Conservation (phyloP, 2,888 invertebrate species). For the Incurvaria masculella region DNA sequence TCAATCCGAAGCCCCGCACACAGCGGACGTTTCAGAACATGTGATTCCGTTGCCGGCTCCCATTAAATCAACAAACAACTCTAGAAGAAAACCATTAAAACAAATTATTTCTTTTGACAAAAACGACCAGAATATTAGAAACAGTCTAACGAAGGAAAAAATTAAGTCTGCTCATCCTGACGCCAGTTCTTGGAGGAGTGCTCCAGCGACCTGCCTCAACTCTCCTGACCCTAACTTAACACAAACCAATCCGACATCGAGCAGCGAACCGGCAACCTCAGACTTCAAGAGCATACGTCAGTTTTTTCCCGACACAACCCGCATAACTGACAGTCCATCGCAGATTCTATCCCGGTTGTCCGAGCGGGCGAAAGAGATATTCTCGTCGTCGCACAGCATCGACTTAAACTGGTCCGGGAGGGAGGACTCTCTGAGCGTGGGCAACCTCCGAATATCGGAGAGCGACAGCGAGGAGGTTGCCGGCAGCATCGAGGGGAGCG, state of each 20-base stretch:
- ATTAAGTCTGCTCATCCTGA: slow-evolving; percentile 18
- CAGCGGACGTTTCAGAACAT: slow-evolving; percentile 57
- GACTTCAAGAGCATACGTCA: slow-evolving; percentile 40
- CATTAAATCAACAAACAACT: slow-evolving; percentile 43
- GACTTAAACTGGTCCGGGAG: slow-evolving; percentile 36
- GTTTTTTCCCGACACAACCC: slow-evolving; percentile 48
- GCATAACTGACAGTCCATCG: slow-evolving; percentile 42
- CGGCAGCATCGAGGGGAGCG: slow-evolving; percentile 47
- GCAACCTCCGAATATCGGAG: slow-evolving; percentile 45
- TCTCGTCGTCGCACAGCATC: slow-evolving; percentile 45
- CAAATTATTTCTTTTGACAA: slow-evolving; percentile 54
- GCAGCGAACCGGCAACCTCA: slow-evolving; percentile 46
- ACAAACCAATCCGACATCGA: slow-evolving; percentile 27
- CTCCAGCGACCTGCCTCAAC: slow-evolving; percentile 61
- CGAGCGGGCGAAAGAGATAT: slow-evolving; percentile 52
- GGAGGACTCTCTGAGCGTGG: slow-evolving; percentile 40
- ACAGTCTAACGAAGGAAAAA: slow-evolving; percentile 20
- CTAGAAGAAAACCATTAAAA: slow-evolving; percentile 41
- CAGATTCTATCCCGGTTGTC: slow-evolving; percentile 46
- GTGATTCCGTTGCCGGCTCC: slow-evolving; percentile 68
- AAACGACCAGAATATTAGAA: slow-evolving; percentile 27
- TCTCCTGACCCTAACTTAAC: slow-evolving; percentile 49
- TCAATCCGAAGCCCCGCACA: slow-evolving; percentile 50
- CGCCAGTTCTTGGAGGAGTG: slow-evolving; percentile 45
- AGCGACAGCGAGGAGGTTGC: slow-evolving; percentile 50